Conservation (phyloP, 2,797 vertebrate genomes). For the Urosaurus nigricauda region DNA sequence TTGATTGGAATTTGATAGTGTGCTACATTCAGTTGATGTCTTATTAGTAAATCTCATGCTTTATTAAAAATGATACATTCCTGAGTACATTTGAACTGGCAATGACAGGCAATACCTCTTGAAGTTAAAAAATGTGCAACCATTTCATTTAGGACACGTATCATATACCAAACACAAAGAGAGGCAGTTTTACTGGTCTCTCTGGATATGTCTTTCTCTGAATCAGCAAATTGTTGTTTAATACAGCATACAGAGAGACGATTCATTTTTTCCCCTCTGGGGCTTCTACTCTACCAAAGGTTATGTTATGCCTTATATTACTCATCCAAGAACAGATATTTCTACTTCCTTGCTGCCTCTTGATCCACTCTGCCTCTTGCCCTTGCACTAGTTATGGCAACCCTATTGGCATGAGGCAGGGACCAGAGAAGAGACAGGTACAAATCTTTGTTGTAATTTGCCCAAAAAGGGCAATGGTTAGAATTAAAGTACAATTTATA, state of each 20-base stretch:
- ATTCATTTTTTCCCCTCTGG: background rate
- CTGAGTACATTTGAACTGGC: slow-evolving; percentile 17
- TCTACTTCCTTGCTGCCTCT: background rate
- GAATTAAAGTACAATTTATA: too few relatives aligned
- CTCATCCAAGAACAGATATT: background rate
- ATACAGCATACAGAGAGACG: background rate
- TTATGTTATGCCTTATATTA: background rate
- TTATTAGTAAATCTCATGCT: slow-evolving; percentile 56
- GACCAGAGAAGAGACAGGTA: too few relatives aligned
- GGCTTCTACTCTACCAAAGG: background rate
- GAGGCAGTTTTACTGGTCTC: background rate
- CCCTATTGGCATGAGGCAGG: background rate
- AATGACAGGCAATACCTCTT: slow-evolving; percentile 24
- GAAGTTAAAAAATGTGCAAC: background rate
- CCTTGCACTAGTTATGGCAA: background rate
- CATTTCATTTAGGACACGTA: background rate
- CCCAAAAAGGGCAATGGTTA: too few relatives aligned
- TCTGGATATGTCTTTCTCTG: background rate
- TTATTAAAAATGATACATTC: slow-evolving; percentile 39
- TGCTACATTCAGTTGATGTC: slow-evolving; percentile 21
- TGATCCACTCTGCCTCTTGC: background rate
- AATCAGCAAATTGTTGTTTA: background rate
- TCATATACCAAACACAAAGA: background rate
- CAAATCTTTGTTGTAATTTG: background rate
- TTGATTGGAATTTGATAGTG: slow-evolving; percentile 50